Conservation (phyloP, 2,113 vertebrate genomes). For the Capra hircus region DNA sequence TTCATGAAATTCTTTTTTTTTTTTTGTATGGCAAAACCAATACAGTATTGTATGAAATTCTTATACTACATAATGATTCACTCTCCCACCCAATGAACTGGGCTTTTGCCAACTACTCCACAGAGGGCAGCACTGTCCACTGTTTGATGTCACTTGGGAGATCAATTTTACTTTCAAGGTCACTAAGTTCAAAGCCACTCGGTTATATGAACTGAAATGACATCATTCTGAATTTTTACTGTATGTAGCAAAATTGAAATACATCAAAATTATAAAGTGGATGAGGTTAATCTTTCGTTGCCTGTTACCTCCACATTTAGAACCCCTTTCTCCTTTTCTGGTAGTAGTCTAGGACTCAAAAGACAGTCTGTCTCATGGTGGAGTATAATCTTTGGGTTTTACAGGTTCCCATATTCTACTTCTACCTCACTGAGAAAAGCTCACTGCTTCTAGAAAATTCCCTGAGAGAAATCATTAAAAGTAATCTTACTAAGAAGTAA, state of each 20-base stretch:
- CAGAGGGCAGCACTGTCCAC: neutral
- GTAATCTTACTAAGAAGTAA: neutral
- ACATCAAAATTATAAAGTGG: neutral
- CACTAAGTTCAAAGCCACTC: neutral
- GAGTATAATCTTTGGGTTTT: neutral
- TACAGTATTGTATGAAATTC: constrained; percentile 22
- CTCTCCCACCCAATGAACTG: neutral
- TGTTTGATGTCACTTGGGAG: neutral
- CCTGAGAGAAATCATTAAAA: neutral
- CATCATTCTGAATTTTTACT: neutral
- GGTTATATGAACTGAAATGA: neutral
- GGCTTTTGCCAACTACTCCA: neutral
- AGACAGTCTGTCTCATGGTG: neutral
- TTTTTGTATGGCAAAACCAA: no score
- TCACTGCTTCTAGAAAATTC: neutral
- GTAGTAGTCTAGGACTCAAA: neutral
- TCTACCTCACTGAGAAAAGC: neutral
- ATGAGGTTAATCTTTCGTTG: neutral
- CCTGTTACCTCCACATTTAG: neutral
- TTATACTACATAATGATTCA: constrained; percentile 13
- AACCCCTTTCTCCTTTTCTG: neutral
- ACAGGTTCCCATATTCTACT: neutral
- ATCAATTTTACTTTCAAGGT: constrained; percentile 26
- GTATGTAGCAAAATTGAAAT: neutral
- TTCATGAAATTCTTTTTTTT: constrained; percentile 48